Percentiles rank a stretch among this genome's conserved stretches.
These are phyloP conservation scores for Hypsopygia costalis DNA, from an alignment of 2,888 invertebrate genomes.

Conservation along the genomic window DNA sequence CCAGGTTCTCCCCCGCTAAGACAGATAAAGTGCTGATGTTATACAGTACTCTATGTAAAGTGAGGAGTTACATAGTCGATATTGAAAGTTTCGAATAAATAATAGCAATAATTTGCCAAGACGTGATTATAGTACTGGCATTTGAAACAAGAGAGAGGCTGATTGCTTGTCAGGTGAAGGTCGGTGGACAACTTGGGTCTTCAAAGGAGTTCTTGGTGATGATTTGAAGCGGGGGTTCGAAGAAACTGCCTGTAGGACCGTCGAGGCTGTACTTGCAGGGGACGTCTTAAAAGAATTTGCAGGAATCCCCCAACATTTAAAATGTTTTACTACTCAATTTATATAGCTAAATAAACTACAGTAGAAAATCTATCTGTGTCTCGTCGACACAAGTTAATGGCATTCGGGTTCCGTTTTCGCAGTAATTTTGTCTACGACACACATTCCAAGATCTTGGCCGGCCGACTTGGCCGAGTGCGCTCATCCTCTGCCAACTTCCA, in stretches of 20 bases:
- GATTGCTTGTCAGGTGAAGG: slow-evolving; percentile 90
- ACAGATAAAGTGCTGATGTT: too few relatives aligned
- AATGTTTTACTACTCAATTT: too few relatives aligned
- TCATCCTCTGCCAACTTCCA: slow-evolving; percentile 21
- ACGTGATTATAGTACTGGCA: slow-evolving; percentile 91
- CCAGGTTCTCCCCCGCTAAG: too few relatives aligned
- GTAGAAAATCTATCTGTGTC: slow-evolving; percentile 14
- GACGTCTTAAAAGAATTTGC: too few relatives aligned
- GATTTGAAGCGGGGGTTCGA: slow-evolving; percentile 65
- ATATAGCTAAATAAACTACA: background rate
- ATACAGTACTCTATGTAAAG: too few relatives aligned
- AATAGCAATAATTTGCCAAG: slow-evolving; percentile 93
- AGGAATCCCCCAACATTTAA: too few relatives aligned
- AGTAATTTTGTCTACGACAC: slow-evolving; percentile 35
- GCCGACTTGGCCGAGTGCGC: slow-evolving; percentile 10
- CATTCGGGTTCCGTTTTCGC: slow-evolving; percentile 36
- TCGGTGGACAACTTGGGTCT: slow-evolving; percentile 60
- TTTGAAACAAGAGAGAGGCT: slow-evolving; percentile 93
- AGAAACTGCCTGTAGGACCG: slow-evolving; percentile 88
- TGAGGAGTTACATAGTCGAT: too few relatives aligned
- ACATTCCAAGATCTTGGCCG: slow-evolving; percentile 28
- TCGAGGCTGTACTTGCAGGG: slow-evolving; percentile 92
- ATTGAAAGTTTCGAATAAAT: slow-evolving; percentile 96
- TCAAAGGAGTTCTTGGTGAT: slow-evolving; percentile 65
- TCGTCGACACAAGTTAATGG: slow-evolving; percentile 43